Evolutionary conservation across 2,797 vertebrate species (phyloP).

Genomic region (Tadarida brasiliensis): DNA sequence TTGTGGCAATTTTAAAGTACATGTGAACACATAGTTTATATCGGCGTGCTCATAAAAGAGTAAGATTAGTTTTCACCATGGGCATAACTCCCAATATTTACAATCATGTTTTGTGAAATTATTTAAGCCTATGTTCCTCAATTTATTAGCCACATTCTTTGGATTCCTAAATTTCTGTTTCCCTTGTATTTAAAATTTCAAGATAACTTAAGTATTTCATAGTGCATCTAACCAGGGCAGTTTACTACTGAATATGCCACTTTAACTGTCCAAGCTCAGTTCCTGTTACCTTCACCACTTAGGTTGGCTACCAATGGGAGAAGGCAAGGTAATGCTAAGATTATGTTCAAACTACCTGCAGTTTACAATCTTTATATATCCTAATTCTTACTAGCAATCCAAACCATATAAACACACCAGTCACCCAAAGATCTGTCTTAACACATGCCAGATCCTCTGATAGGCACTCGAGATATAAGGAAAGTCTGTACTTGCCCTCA

Average conservation of each 20-base stretch:
- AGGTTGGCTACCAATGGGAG: background rate
- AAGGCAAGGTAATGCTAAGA: background rate
- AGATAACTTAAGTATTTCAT: background rate
- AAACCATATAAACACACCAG: background rate
- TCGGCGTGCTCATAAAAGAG: background rate
- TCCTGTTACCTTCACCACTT: background rate
- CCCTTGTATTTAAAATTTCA: background rate
- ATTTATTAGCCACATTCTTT: background rate
- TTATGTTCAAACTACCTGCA: background rate
- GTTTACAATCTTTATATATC: background rate
- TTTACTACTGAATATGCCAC: background rate
- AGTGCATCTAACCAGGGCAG: background rate
- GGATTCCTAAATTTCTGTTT: background rate
- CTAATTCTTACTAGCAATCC: background rate
- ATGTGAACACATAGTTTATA: background rate
- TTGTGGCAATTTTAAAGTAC: constrained; percentile 8
- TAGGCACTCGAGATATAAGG: background rate
- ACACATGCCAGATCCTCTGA: background rate
- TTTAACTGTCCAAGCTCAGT: background rate
- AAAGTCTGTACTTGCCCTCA: background rate
- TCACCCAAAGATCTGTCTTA: background rate
- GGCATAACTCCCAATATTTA: background rate
- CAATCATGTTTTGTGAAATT: background rate
- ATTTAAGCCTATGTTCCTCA: background rate
- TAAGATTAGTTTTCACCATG: background rate